These are phyloP conservation scores for Leucosticte australis DNA, from an alignment of 2,113 vertebrate genomes.

Conservation along the genomic window DNA sequence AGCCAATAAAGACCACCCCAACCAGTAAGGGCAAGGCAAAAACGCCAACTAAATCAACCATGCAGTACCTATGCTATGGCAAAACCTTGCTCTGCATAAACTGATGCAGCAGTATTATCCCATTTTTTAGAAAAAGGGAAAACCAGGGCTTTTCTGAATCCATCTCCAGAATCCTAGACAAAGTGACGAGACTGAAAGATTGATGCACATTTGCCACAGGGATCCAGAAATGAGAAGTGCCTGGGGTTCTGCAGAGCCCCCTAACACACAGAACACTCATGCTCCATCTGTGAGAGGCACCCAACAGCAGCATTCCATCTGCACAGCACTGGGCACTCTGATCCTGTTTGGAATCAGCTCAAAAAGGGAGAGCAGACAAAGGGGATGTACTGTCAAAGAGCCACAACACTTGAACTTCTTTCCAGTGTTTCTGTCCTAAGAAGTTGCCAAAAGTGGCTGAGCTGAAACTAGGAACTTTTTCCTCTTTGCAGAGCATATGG, in stretches of 20 bases:
- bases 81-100: neutral
- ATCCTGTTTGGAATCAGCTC: neutral
- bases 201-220: neutral
- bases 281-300: neutral
- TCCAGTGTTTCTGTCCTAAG: neutral
- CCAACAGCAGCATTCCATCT: neutral
- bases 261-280: rapidly evolving
- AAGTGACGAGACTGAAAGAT: neutral
- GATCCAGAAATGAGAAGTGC: neutral
- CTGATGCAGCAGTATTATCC: neutral
- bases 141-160: neutral
- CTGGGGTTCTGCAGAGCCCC: neutral
- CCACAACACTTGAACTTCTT: neutral
- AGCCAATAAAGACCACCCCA: neutral
- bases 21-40: neutral
- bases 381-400: neutral
- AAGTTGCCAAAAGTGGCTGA: neutral
- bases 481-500: rapidly evolving
- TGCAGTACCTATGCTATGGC: neutral
- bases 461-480: neutral
- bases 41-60: neutral
- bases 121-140: neutral
- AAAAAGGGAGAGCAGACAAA: neutral
- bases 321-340: neutral
- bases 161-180: neutral